Evolutionary conservation across 2,797 vertebrate species (phyloP).

Genomic region (Melanotaenia trifasciata): DNA sequence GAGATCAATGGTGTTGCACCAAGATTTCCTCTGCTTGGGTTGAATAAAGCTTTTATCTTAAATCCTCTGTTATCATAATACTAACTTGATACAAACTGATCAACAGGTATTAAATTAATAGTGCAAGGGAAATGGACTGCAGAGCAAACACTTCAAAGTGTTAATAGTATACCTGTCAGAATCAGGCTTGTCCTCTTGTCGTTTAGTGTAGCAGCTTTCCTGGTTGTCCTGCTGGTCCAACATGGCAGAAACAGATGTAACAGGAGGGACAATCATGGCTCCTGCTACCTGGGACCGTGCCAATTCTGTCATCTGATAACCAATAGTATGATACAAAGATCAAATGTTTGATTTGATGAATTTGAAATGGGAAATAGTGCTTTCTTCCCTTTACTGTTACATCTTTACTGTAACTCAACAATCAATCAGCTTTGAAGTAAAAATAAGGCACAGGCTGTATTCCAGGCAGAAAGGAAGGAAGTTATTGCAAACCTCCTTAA

Average conservation of each 20-base stretch:
- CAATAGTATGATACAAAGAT: conserved; percentile 28
- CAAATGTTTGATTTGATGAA: conserved; percentile 24
- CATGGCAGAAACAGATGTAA: conserved; percentile 62
- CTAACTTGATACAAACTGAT: background rate
- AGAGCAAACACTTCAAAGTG: background rate
- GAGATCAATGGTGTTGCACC: no score
- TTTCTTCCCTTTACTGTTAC: conserved; percentile 12
- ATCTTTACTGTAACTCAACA: conserved; percentile 39
- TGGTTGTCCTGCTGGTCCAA: conserved; percentile 81
- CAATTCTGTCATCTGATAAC: conserved; percentile 89
- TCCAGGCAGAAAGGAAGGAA: conserved; percentile 42
- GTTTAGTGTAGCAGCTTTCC: conserved; percentile 71
- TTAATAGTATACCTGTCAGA: conserved; percentile 83
- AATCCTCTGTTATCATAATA: background rate
- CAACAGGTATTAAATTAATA: background rate
- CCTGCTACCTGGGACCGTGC: conserved; percentile 84
- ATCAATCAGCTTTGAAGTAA: conserved; percentile 49
- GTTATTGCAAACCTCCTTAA: conserved; percentile 86
- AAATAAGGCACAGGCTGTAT: conserved; percentile 41
- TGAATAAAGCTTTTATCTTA: no score
- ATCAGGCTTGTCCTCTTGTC: conserved; percentile 75
- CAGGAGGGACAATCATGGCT: conserved; percentile 70
- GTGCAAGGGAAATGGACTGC: background rate
- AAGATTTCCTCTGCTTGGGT: no score
- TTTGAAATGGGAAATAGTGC: background rate